phyloP scores from a whole-genome alignment of 2,797 vertebrate genomes.

The Adelosebastes latens region DNA sequence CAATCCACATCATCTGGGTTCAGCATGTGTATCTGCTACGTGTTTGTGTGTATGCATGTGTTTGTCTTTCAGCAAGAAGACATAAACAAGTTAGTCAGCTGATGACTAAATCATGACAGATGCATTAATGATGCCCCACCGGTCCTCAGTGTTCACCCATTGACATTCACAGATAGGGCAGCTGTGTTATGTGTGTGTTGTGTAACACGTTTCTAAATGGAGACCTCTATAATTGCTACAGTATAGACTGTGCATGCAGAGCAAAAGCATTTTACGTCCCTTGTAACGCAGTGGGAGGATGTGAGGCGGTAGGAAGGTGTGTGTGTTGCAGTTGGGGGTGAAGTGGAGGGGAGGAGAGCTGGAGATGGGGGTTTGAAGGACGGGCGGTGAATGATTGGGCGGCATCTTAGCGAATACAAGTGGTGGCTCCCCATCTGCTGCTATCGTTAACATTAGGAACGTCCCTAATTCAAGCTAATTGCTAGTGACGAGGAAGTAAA shows the following conservation, averaged over 20 bases:
- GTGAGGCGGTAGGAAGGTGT: not conserved
- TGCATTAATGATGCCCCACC: conserved; percentile 68
- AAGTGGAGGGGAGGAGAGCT: conserved; percentile 25
- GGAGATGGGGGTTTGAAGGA: conserved; percentile 34
- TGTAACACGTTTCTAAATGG: conserved; percentile 18
- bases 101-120: conserved; percentile 74
- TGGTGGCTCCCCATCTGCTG: conserved; percentile 70
- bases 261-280: conserved; percentile 17
- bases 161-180: conserved; percentile 72
- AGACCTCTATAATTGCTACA: conserved; percentile 45
- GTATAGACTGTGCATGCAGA: not conserved
- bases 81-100: conserved; percentile 71
- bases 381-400: conserved; percentile 41
- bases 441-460: conserved; percentile 73
- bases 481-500: conserved; percentile 63
- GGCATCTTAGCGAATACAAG: conserved; percentile 45
- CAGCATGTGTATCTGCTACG: not conserved
- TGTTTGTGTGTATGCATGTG: conserved; percentile 3
- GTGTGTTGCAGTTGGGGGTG: not conserved
- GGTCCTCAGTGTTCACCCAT: conserved; percentile 49
- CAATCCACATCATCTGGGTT: conserved; percentile 23
- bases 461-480: conserved; percentile 75
- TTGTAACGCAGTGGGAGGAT: not conserved
- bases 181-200: conserved; percentile 41
- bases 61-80: conserved; percentile 43